phyloP scores from a whole-genome alignment of 2,888 invertebrate species.

The Sepiola atlantica region DNA sequence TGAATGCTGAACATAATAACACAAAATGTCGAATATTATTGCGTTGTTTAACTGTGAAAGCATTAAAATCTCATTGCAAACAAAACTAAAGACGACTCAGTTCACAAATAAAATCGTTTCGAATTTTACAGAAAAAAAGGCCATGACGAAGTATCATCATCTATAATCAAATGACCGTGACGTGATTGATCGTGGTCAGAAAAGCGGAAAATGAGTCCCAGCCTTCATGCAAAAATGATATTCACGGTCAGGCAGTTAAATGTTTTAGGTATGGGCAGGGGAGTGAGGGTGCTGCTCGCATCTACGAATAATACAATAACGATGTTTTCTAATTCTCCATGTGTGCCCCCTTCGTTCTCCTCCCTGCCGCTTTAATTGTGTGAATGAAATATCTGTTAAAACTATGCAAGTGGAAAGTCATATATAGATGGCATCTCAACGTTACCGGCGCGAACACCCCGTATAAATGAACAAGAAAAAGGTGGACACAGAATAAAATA shows the following conservation, averaged over 20 bases:
- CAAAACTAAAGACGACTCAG: background rate
- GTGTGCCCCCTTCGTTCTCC: background rate
- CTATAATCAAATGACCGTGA: background rate
- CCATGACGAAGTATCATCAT: background rate
- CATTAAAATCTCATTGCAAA: background rate
- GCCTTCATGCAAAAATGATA: background rate
- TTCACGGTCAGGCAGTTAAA: background rate
- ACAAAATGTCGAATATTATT: background rate
- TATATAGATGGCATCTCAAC: background rate
- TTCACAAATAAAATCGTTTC: background rate
- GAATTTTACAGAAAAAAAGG: background rate
- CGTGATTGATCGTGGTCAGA: background rate
- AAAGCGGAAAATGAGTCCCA: background rate
- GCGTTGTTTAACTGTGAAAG: background rate
- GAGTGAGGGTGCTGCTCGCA: background rate
- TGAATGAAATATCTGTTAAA: slow-evolving; percentile 32
- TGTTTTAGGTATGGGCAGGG: background rate
- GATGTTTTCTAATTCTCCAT: background rate
- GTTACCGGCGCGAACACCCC: background rate
- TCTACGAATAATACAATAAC: slow-evolving; percentile 5
- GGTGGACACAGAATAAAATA: background rate
- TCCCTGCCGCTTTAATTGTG: background rate
- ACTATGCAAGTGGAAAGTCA: background rate
- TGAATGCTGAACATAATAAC: background rate
- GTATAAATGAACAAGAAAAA: background rate